Evolutionary conservation across 2,797 vertebrate species (phyloP), one percentile per base, ranked within the genome.

Genomic region (Chelon labrosus): DNA sequence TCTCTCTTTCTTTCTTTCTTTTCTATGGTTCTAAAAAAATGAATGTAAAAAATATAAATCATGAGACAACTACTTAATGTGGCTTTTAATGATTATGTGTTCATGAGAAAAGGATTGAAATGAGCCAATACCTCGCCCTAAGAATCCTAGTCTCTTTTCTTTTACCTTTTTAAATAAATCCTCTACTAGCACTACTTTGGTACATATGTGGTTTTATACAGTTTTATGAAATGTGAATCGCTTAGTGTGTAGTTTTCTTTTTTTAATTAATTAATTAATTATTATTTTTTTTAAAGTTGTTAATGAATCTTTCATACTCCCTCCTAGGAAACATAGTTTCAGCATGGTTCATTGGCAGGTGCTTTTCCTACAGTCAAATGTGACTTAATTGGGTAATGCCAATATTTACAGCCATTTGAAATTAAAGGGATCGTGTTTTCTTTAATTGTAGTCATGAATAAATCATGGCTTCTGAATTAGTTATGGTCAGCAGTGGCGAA

Each of bases 331-430:
- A 51, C 44, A 62, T 11, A 66, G 44, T 71, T 68, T 17, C 49
- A 62, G 22, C 53, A 49, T 59, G 65, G 73, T 82, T 84, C 65
- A 83, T 78, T 77, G 89, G 79, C 77, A 85, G 82, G 85, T 87
- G 72, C 77, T 84, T 84, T 82, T 81, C 73, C 85, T 87, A 44
- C 58, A 75, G 51, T 82, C 65, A 82, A 88, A 85, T 85, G 75
- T 88, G 89, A 93, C 89, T 89, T 94, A 95, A 94, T 94, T 94
- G 90, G 91, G 86, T 92, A 94, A 94, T 93, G 89, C 92, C 92
- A 94, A 95, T 95, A 94, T 94, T 95, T 95, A 95, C 93, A 85
- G 87, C 88, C 83, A 92, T 94, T 94, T 93, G 92, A 93, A 94
- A 94, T 93, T 92, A 92, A 95, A 94, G 80, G 56, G 83, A 89